Conservation (phyloP, 2,797 vertebrate genomes). For the Kryptopterus vitreolus region DNA sequence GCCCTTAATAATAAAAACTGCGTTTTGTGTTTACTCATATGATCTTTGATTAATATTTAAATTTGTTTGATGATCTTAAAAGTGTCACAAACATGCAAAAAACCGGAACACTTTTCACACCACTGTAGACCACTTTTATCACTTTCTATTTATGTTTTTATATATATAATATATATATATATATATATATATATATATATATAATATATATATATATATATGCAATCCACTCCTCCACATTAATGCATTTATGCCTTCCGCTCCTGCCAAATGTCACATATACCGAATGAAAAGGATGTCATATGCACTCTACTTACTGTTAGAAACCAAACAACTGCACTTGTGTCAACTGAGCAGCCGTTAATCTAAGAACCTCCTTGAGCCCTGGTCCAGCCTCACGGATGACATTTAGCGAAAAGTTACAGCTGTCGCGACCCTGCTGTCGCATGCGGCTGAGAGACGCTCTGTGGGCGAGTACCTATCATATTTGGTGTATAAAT, state of each 20-base stretch:
- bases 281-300: neutral
- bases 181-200: no score
- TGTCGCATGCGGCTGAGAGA: neutral
- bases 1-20: no score
- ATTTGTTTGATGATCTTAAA: no score
- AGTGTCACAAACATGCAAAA: no score
- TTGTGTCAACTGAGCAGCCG: neutral
- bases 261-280: neutral
- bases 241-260: neutral
- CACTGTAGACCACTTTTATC: no score
- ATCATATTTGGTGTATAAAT: constrained; percentile 5
- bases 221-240: no score
- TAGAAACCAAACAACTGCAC: neutral
- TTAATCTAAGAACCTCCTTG: neutral
- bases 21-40: no score
- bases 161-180: no score
- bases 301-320: neutral
- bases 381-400: neutral
- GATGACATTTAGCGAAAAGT: neutral
- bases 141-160: no score
- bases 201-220: no score
- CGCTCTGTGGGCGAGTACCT: neutral
- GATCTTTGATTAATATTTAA: no score
- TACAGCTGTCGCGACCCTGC: neutral
- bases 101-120: no score